Conservation (phyloP, 2,113 vertebrate species). For the Circaetus gallicus region DNA sequence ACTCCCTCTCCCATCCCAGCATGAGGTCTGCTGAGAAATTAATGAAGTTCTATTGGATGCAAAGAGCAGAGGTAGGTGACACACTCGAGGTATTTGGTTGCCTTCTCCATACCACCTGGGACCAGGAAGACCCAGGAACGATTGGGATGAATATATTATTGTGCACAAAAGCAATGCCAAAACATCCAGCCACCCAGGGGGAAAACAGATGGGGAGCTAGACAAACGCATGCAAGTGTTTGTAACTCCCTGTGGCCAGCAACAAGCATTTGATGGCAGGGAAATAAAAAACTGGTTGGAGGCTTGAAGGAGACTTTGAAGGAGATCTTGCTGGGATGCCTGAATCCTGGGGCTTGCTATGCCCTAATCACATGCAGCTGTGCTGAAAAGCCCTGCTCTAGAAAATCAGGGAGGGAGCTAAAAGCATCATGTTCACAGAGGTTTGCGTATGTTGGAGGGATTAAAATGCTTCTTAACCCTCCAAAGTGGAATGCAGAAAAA, state of each 20-base stretch:
- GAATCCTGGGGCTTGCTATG: not conserved
- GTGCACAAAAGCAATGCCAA: not conserved
- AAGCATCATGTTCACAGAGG: not conserved
- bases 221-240: not conserved
- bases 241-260: not conserved
- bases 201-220: not conserved
- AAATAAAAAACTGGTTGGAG: not conserved
- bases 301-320: not conserved
- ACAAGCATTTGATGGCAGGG: not conserved
- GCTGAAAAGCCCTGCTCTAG: not conserved
- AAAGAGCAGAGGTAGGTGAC: not conserved
- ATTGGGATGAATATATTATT: not conserved
- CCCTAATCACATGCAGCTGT: not conserved
- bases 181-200: not conserved
- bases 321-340: not conserved
- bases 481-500: not conserved
- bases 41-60: accelerated
- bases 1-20: not conserved
- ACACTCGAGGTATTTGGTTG: accelerated
- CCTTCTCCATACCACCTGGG: not conserved
- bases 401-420: not conserved
- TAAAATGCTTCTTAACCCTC: not conserved
- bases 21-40: not conserved
- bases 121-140: not conserved
- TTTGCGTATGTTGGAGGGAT: not conserved